Evolutionary conservation across 1,140 invertebrate species (phyloP), one percentile per base, ranked within the genome.

Genomic region (Caenorhabditis tropicalis): DNA sequence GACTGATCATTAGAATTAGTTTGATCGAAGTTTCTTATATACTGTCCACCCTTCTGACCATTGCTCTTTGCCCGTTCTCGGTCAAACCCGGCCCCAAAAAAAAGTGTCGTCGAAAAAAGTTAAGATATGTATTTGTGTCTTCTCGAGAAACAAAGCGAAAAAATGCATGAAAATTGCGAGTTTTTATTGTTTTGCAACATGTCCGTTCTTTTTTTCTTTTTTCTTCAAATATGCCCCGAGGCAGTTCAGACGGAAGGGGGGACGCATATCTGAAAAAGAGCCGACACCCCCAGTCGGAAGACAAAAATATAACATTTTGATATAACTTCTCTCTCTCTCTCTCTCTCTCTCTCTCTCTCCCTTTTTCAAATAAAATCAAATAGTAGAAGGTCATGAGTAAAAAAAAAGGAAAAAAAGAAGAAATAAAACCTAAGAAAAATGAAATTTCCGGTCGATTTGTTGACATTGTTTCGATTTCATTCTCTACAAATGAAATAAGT

Each of bases 401-500:
- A n/a, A 19, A 74, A 46, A 33, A 46, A 12, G n/a, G 16, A 43
- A 74, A 43, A 74, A 46, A 74, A 46, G 5, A 24, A 74, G n/a
- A 24, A 43, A 58, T 9, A 27, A 24, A n/a, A 2, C n/a, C 4
- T 27, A 74, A 15, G 16, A 36, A 33, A 65, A 65, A 65, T 36
- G 58, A 65, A 46, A 74, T 74, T 74, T 74, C 65, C 65, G 33
- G 36, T 46, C 15, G 15, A 36, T 74, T 43, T 74, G 65, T 74
- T 74, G 65, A 74, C 65, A 43, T 74, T 74, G 65, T 74, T 74
- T 74, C 65, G 65, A 74, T 74, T 74, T 74, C 65, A 56, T 56
- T 24, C 21, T 27, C 9, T n/a, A n/a, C n/a, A n/a, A n/a, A n/a
- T n/a, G n/a, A n/a, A n/a, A 10, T 21, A 12, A 9, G 21, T 16